These are phyloP conservation scores for Monochamus saltuarius DNA, from an alignment of 1,140 invertebrate species.

Conservation along the genomic window DNA sequence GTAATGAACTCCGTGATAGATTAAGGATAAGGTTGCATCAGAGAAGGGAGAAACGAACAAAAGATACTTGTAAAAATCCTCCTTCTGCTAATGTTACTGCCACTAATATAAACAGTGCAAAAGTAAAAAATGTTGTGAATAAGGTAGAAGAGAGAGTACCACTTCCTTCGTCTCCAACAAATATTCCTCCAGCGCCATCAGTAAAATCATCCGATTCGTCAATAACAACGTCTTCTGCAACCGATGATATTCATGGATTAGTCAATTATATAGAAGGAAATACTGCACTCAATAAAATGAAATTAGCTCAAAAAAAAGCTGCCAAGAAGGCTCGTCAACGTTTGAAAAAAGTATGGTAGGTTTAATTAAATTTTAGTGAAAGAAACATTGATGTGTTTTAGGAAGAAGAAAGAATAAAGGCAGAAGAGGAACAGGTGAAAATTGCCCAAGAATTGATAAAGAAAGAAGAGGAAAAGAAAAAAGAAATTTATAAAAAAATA, in stretches of 20 bases:
- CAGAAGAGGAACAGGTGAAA: constrained; percentile 30
- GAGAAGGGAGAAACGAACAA: constrained; percentile 34
- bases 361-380: constrained; percentile 2
- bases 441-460: constrained; percentile 26
- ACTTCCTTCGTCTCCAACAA: constrained; percentile 28
- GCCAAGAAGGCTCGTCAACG: constrained; percentile 49
- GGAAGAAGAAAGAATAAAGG: constrained; percentile 38
- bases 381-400: constrained; percentile 20
- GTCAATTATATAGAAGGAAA: constrained; percentile 49
- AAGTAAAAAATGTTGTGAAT: constrained; percentile 21
- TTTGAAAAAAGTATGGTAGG: constrained; percentile 40
- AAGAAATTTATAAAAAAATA: constrained; percentile 21
- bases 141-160: constrained; percentile 33
- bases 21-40: constrained; percentile 54
- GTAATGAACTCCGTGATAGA: constrained; percentile 54
- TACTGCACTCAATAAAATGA: constrained; percentile 38
- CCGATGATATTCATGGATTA: constrained; percentile 43
- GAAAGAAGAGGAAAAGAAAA: constrained; percentile 33
- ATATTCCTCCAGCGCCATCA: constrained; percentile 30
- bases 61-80: constrained; percentile 22
- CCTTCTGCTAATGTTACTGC: neutral
- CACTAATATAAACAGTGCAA: neutral
- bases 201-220: constrained; percentile 27
- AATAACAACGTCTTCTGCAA: constrained; percentile 13
- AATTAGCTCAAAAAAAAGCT: constrained; percentile 47